Percentiles rank a stretch among this genome's conserved stretches.
These are phyloP conservation scores for Pachliopta kotzebuea DNA, from an alignment of 2,888 invertebrate genomes.

Conservation along the genomic window DNA sequence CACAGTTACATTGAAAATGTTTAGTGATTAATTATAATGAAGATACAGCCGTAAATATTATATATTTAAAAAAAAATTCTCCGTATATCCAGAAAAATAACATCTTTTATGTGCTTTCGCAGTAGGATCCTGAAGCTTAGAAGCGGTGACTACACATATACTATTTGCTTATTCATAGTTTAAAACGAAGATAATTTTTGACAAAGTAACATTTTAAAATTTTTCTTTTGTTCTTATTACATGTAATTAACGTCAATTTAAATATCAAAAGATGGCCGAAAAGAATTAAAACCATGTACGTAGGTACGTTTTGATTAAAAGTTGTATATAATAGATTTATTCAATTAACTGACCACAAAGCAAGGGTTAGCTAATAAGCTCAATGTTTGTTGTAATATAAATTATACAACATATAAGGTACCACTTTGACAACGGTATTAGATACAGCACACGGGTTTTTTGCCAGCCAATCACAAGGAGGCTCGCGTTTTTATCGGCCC, in stretches of 20 bases:
- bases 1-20: too few species aligned
- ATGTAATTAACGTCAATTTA: background rate
- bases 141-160: too few species aligned
- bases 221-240: too few species aligned
- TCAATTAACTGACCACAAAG: constrained; percentile 10
- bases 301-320: constrained; percentile 16
- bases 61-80: too few species aligned
- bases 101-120: too few species aligned
- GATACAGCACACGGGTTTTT: constrained; percentile 3
- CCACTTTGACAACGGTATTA: constrained; percentile 3
- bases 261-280: background rate
- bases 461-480: constrained; percentile 10
- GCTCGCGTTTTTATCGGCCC: background rate
- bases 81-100: too few species aligned
- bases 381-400: constrained; percentile 1
- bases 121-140: too few species aligned
- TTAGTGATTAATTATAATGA: too few species aligned
- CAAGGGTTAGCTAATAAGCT: background rate
- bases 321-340: constrained; percentile 17
- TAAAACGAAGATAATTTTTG: too few species aligned
- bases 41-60: too few species aligned
- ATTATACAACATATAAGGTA: constrained; percentile 7
- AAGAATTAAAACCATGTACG: background rate
- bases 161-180: too few species aligned
- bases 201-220: too few species aligned